phyloP scores from a whole-genome alignment of 2,797 vertebrate species.

The Acropternis orthonyx region DNA sequence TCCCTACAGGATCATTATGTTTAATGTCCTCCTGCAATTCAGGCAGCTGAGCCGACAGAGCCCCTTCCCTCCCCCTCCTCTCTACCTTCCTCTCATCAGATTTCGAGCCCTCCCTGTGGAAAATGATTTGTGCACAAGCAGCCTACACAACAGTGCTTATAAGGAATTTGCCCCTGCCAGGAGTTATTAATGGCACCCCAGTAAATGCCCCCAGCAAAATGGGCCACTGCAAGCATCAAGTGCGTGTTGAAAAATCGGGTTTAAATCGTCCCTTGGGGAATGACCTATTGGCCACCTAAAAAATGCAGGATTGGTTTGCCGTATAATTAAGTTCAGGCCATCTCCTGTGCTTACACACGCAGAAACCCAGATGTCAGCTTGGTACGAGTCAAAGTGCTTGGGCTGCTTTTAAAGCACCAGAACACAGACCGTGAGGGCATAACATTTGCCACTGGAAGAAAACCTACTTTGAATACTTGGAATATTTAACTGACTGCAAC shows the following conservation, averaged over 20 bases:
- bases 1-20: constrained; percentile 42
- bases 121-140: constrained; percentile 39
- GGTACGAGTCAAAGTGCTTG: neutral
- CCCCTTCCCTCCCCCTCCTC: constrained; percentile 27
- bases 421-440: neutral
- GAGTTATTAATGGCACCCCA: constrained; percentile 32
- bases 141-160: constrained; percentile 10
- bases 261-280: constrained; percentile 13
- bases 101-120: constrained; percentile 19
- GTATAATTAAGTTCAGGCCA: constrained; percentile 63
- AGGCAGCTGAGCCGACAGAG: constrained; percentile 11
- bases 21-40: constrained; percentile 48
- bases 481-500: constrained; percentile 60
- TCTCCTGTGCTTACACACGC: constrained; percentile 40
- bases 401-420: constrained; percentile 19
- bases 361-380: constrained; percentile 58
- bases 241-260: constrained; percentile 30
- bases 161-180: constrained; percentile 55
- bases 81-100: constrained; percentile 15
- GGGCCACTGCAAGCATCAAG: constrained; percentile 9
- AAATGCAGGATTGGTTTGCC: constrained; percentile 25
- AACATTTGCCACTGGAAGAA: constrained; percentile 44
- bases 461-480: constrained; percentile 42
- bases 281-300: constrained; percentile 63
- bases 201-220: constrained; percentile 29